These are phyloP conservation scores for Anagyrus pseudococci DNA, from an alignment of 2,888 invertebrate genomes.

Conservation along the genomic window DNA sequence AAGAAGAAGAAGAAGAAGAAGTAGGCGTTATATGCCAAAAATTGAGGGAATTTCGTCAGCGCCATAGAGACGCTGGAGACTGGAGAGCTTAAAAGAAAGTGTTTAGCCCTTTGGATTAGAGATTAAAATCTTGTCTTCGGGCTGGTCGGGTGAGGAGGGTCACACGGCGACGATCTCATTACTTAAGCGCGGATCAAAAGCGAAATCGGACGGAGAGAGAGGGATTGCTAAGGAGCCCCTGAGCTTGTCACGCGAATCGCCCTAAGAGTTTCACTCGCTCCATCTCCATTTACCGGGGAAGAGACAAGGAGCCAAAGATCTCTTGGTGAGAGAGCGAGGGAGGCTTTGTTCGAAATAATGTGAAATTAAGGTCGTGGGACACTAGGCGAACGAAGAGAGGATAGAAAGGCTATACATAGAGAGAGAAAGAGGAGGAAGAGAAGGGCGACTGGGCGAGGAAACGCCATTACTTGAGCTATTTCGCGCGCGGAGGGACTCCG, in stretches of 20 bases:
- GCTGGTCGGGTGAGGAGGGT: no score
- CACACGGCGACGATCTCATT: constrained; percentile 36
- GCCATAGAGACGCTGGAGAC: no score
- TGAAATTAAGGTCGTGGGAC: constrained; percentile 30
- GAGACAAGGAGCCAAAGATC: no score
- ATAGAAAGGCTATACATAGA: neutral
- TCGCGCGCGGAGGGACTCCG: no score
- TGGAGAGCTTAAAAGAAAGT: no score
- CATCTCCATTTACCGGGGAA: neutral
- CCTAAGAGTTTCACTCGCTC: constrained; percentile 12
- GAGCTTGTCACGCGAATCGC: constrained; percentile 31
- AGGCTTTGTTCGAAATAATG: constrained; percentile 37
- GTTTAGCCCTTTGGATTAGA: constrained; percentile 31
- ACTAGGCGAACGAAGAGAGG: neutral
- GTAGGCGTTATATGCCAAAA: no score
- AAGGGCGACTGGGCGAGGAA: no score
- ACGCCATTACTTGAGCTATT: no score
- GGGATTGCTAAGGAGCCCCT: neutral
- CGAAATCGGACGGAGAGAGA: no score
- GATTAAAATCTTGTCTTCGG: constrained; percentile 27
- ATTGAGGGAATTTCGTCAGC: no score
- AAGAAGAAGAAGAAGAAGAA: no score
- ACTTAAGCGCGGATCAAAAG: constrained; percentile 40
- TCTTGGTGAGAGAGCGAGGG: neutral
- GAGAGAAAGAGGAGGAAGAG: constrained; percentile 19